Base-by-base conservation (phyloP, 2,113 vertebrate species). In the Ameiurus melas region DNA sequence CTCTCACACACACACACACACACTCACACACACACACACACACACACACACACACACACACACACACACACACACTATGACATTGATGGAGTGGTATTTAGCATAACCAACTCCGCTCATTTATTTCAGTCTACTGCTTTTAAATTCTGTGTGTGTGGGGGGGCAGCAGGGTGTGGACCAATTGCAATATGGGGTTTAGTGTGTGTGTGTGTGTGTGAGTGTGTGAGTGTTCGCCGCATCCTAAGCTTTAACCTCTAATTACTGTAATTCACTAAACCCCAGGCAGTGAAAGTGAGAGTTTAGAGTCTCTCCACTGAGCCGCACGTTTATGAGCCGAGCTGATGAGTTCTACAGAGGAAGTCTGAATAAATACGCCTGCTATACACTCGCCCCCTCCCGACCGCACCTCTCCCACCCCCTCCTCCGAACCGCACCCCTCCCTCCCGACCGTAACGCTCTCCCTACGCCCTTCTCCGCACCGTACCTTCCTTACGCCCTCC, bases 41-140 rank as follows among this genome's bases (percentile, higher is more conserved):
- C 86, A 90, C 88, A 66, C 90, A 80, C 79, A 75, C 68, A 30
- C 57, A 79, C 57, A 78, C 71, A 33, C 39, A 51, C 60, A 36
- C 75, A 47, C 81, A 83, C 88, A 90, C 90, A 89, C 90, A 90
- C 83, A 84, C 87, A 55, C 89, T 83, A 92, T 89, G 92, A 92
- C 85, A 47, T 19, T 77, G 70, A 86, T 62, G 27, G 60, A 68
- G 75, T 22, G 5, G 17, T 53, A 80, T 80, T 86, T 80, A 79
- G 73, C 13, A 43, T 64, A 62, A 86, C 22, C 58, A 64, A 43
- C 62, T n/a, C 10, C 6, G 30, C 73, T 78, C 47, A 47, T 62
- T 86, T 86, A 77, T 86, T 86, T 62, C 25, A 62, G 85, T 60
- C 57, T 66, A 5, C 57, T 43, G 58, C 39, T 66, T 80, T 80